phyloP scores from a whole-genome alignment of 2,888 invertebrate genomes.

The Cynaeus angustus region DNA sequence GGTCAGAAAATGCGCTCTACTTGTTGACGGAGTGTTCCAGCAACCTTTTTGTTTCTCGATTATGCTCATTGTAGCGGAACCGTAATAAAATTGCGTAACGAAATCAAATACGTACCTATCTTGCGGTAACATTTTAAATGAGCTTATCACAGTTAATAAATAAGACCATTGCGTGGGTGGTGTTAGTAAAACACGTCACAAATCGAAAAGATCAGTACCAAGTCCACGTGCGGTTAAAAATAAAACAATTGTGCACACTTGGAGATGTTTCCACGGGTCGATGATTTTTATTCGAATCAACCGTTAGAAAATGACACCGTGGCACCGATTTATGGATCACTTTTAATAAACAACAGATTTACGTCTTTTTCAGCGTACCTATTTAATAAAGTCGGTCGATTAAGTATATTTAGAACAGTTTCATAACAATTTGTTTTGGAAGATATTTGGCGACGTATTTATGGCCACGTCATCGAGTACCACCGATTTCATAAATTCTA shows the following conservation, averaged over 20 bases:
- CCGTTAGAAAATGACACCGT: constrained; percentile 54
- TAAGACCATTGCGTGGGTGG: constrained; percentile 54
- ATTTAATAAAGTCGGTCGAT: constrained; percentile 55
- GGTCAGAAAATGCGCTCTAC: constrained; percentile 52
- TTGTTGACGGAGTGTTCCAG: constrained; percentile 53
- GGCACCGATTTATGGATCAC: constrained; percentile 49
- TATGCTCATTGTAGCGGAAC: constrained; percentile 65
- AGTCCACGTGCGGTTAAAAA: constrained; percentile 51
- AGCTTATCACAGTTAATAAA: constrained; percentile 58
- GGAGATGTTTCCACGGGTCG: constrained; percentile 1
- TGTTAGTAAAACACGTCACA: constrained; percentile 39
- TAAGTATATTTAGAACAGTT: constrained; percentile 58
- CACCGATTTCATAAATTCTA: constrained; percentile 34
- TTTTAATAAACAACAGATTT: constrained; percentile 50
- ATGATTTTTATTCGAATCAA: constrained; percentile 54
- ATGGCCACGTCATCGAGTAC: constrained; percentile 52
- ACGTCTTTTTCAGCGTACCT: constrained; percentile 50
- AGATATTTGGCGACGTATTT: constrained; percentile 56
- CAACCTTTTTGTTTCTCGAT: constrained; percentile 61
- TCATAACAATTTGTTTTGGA: constrained; percentile 61
- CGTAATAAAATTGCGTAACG: constrained; percentile 61
- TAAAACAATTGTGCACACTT: constrained; percentile 39
- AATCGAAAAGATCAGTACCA: constrained; percentile 41
- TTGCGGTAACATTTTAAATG: constrained; percentile 39
- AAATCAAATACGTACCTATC: constrained; percentile 55